These are phyloP conservation scores for Cheirogaleus medius DNA, from an alignment of 2,113 vertebrate species.

Conservation along the genomic window DNA sequence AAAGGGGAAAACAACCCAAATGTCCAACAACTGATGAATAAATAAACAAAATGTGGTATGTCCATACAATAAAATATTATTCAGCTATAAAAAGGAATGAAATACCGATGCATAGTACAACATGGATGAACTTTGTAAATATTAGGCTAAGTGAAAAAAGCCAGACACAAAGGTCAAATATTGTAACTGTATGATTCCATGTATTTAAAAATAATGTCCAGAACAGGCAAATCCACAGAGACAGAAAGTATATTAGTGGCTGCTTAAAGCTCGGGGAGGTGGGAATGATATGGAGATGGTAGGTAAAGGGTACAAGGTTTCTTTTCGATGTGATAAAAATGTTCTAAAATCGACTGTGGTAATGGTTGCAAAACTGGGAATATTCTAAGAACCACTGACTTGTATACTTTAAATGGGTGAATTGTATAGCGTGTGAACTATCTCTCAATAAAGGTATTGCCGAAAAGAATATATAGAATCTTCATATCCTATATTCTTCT, in stretches of 20 bases:
- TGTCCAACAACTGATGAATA: not conserved
- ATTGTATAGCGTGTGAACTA: not conserved
- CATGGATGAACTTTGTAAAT: not conserved
- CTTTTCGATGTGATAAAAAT: not conserved
- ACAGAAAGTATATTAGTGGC: not conserved
- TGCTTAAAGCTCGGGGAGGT: not conserved
- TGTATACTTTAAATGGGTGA: not conserved
- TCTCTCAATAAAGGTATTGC: not conserved
- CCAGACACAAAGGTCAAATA: not conserved
- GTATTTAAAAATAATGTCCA: not conserved
- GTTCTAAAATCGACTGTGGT: not conserved
- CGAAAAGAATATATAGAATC: not conserved
- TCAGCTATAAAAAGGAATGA: not conserved
- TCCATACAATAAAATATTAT: not conserved
- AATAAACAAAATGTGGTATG: not conserved
- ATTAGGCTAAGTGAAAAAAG: not conserved
- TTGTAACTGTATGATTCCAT: not conserved
- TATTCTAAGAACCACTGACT: not conserved
- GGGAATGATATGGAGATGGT: rapidly evolving
- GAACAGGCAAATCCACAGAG: not conserved
- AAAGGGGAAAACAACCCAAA: not conserved
- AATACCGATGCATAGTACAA: not conserved
- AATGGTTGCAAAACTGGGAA: not conserved
- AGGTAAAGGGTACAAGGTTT: not conserved
- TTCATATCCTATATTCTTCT: not conserved